Evolutionary conservation across 2,113 vertebrate genomes (phyloP), one percentile per base, ranked within the genome.

Genomic region (Paramisgurnus dabryanus): DNA sequence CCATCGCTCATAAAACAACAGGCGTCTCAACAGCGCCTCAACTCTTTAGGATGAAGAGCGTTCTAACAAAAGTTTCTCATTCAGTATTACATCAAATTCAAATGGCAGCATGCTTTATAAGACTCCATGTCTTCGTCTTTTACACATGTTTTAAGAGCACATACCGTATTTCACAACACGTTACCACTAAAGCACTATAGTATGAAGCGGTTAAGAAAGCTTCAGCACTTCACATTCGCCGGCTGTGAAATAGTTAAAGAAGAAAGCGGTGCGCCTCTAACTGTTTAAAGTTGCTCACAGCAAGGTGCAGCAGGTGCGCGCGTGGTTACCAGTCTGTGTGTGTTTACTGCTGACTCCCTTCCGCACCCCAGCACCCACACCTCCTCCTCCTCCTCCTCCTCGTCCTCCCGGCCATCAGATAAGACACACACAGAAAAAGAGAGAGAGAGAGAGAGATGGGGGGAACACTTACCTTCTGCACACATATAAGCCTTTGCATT

Each of bases 261-360:
- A 87, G 74, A 86, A 87, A 68, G 70, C 82, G 86, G 5, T 82
- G 89, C 60, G 87, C 73, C 82, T 78, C 87, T 74, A 89, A 87
- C 87, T 89, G 92, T 91, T 91, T 93, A 87, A 88, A 89, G 85
- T 75, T 78, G 85, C 82, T 88, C 81, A 86, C 83, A 90, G 88
- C 78, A 89, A 92, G 88, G 88, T 89, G 84, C 82, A 87, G 93
- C 95, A 96, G 94, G 94, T 95, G 95, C 92, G 90, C 84, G 82
- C 92, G 94, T 84, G 91, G 94, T 95, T 95, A 91, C 87, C 45
- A 27, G 63, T 90, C 91, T 73, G 88, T 89, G 90, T 92, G 90
- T 94, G 94, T 94, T 95, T 94, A 95, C 94, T 91, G 92, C 93
- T 89, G 80, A 90, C 92, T 94, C 91, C 88, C 87, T 91, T 90